A percentile compares a stretch with the other conserved stretches of the same genome.
Evolutionary conservation across 1,140 invertebrate species (phyloP).

Genomic region (Scaptomyza pallida): DNA sequence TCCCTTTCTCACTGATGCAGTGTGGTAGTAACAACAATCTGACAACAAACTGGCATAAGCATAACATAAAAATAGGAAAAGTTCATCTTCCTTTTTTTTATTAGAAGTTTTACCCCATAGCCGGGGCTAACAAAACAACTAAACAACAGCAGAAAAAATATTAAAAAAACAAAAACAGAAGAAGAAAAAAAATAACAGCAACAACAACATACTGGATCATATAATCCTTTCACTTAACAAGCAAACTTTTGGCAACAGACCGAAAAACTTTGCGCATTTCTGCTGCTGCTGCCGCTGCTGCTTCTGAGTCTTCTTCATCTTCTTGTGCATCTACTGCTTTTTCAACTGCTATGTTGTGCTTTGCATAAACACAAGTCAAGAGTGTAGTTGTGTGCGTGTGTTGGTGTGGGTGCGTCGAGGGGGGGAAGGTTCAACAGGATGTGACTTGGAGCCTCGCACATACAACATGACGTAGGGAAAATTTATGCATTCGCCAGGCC

Average conservation of each 20-base stretch:
- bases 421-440: constrained; percentile 22
- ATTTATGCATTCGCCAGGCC: constrained; percentile 78
- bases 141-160: constrained; percentile 5
- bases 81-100: constrained; percentile 63
- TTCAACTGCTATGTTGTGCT: constrained; percentile 65
- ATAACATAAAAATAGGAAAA: constrained; percentile 81
- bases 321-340: constrained; percentile 38
- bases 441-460: constrained; percentile 62
- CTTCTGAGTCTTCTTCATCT: constrained; percentile 2
- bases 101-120: constrained; percentile 55
- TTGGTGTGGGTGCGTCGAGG: not conserved
- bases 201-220: constrained; percentile 71
- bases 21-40: constrained; percentile 50
- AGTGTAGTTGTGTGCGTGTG: not conserved
- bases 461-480: constrained; percentile 54
- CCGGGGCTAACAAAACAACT: not conserved
- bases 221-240: constrained; percentile 83
- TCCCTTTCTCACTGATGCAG: constrained; percentile 11
- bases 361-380: constrained; percentile 77
- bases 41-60: constrained; percentile 57
- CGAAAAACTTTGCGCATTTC: constrained; percentile 65
- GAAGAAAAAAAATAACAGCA: constrained; percentile 25
- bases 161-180: constrained; percentile 9
- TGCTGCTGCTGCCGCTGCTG: constrained; percentile 33
- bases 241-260: constrained; percentile 76